Base-by-base conservation (phyloP, 2,888 invertebrate species). In the Scaptomyza polygonia region DNA sequence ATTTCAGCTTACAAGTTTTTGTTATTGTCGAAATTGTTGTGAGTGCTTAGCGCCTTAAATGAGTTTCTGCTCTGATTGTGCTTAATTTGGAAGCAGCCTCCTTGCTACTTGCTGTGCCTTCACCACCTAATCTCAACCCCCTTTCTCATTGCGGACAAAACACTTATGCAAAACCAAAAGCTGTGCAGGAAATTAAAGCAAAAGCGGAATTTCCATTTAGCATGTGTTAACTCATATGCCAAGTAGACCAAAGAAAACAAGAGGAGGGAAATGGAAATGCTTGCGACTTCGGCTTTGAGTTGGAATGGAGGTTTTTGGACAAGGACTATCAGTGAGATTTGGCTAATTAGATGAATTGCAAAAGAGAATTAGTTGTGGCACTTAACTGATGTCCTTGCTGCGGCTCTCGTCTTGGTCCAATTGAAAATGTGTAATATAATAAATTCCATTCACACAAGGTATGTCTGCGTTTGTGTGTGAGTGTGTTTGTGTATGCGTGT, bases 61-160 rank as follows among this genome's bases (percentile, higher is more conserved):
- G 83, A 86, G 76, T 86, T 84, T 88, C 88, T 84, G 84, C 84
- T 83, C 88, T 86, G 84, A 80, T 84, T 84, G 81, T 78, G 78
- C 73, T 86, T 78, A 88, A 86, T 88, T 83, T 80, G 72, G 66
- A 61, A 67, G 67, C 71, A 59, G 56, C 42, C 29, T 43, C 42
- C 36, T n/a, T n/a, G n/a, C n/a, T n/a, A 12, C 9, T 11, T 29
- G 18, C 47, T 18, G 9, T 18, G 29, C 3, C 27, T 21, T 4
- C 34, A 14, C 32, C 47, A 51, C 30, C 43, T 45, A 34, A 21
- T 43, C 57, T 68, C 57, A 3, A 16, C 6, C 9, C 9, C 11
- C 12, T 18, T 18, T 6, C 32, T 39, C 65, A 56, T 70, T 70
- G 61, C 57, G 67, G 52, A 69, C 58, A 72, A 58, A 72, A 59